These are phyloP conservation scores for Parazoanthus atlanticus DNA, from an alignment of 92 coral and sea anemone species.

Conservation along the genomic window DNA sequence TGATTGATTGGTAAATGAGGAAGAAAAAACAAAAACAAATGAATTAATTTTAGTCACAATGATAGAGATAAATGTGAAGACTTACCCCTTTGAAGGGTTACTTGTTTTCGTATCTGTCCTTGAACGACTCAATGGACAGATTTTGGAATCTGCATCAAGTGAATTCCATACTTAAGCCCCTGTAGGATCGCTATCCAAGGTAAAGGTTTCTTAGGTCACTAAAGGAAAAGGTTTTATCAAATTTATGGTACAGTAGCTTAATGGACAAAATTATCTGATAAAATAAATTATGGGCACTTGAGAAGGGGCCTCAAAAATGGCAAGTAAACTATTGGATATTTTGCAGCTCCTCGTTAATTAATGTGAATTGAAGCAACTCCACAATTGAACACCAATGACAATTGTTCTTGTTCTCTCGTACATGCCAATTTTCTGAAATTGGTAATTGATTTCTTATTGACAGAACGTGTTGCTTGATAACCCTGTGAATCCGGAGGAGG, in stretches of 20 bases:
- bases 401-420: background rate
- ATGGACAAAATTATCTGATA: background rate
- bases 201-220: too few relatives aligned
- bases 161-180: background rate
- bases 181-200: background rate
- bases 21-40: too few relatives aligned
- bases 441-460: background rate
- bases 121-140: too few relatives aligned
- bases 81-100: too few relatives aligned
- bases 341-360: too few relatives aligned
- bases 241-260: background rate
- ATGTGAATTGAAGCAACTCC: background rate
- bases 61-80: too few relatives aligned
- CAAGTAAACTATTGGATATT: background rate
- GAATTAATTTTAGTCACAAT: too few relatives aligned
- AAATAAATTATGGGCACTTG: background rate
- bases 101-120: too few relatives aligned
- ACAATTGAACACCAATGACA: background rate
- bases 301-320: background rate
- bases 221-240: background rate
- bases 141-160: too few relatives aligned
- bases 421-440: background rate
- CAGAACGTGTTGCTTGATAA: slow-evolving; percentile 87
- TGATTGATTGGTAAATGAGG: too few relatives aligned
- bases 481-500: slow-evolving; percentile 84